phyloP scores from a whole-genome alignment of 2,113 vertebrate genomes.

The Balaenoptera acutorostrata region DNA sequence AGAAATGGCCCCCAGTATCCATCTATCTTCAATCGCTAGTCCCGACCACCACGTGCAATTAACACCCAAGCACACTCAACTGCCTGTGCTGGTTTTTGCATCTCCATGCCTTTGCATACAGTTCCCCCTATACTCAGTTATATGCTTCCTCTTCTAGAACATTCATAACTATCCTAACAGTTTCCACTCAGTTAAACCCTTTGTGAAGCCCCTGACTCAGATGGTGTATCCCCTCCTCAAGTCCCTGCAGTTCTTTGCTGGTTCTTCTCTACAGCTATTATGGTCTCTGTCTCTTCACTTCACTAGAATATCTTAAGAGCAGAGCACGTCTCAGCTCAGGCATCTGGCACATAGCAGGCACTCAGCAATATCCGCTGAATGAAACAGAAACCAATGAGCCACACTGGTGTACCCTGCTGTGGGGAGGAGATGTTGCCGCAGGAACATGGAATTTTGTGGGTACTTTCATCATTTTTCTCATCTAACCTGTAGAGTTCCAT shows the following conservation, averaged over 20 bases:
- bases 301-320: not conserved
- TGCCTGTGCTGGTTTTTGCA: not conserved
- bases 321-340: not conserved
- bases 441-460: not conserved
- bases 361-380: not conserved
- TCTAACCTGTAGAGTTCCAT: not conserved
- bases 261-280: not conserved
- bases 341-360: not conserved
- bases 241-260: not conserved
- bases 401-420: rapidly evolving
- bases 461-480: not conserved
- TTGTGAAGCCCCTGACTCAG: not conserved
- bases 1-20: not conserved
- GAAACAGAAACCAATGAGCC: not conserved
- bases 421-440: not conserved
- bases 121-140: rapidly evolving
- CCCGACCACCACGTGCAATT: rapidly evolving
- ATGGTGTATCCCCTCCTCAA: not conserved
- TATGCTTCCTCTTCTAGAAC: not conserved
- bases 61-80: not conserved
- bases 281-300: not conserved
- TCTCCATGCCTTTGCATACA: not conserved
- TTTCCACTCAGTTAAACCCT: not conserved
- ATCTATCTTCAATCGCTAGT: not conserved
- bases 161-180: not conserved